Percentiles rank a stretch among this genome's conserved stretches.
These are phyloP conservation scores for Trisateles emortualis DNA, from an alignment of 2,888 invertebrate genomes.

Conservation along the genomic window DNA sequence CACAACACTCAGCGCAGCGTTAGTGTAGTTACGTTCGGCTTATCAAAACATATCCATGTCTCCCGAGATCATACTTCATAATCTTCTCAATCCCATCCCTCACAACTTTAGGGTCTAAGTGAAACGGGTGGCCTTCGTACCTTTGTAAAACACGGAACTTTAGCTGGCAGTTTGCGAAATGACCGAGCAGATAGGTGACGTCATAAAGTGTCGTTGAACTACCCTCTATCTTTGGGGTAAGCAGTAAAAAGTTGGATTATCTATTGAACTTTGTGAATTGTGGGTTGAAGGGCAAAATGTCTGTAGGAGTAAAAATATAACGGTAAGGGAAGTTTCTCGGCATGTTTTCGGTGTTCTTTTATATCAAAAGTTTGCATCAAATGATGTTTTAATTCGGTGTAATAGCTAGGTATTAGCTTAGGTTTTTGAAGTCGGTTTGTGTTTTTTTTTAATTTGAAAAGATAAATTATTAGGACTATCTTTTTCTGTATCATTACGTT, in stretches of 20 bases:
- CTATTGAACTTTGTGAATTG: conserved; percentile 12
- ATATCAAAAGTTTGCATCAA: neutral
- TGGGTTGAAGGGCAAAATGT: neutral
- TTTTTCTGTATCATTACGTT: no score
- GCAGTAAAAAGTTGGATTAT: conserved; percentile 27
- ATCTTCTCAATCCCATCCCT: conserved; percentile 31
- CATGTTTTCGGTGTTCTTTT: conserved; percentile 6
- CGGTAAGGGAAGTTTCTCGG: neutral
- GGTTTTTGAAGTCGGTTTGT: neutral
- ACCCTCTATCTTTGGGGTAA: conserved; percentile 20
- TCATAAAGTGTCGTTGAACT: conserved; percentile 13
- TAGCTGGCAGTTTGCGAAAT: conserved; percentile 23
- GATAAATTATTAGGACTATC: no score
- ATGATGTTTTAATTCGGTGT: neutral
- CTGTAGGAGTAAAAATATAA: conserved; percentile 5
- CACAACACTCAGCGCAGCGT: no score
- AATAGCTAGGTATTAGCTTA: neutral
- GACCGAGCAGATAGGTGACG: conserved; percentile 13
- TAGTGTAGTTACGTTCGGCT: no score
- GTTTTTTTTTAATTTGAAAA: no score
- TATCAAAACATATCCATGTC: conserved; percentile 13
- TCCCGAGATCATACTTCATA: conserved; percentile 34
- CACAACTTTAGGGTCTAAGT: conserved; percentile 43
- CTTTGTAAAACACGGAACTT: conserved; percentile 38
- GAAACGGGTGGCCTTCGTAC: conserved; percentile 35